These are phyloP conservation scores for Tyto alba DNA, from an alignment of 2,113 vertebrate species.

Conservation along the genomic window DNA sequence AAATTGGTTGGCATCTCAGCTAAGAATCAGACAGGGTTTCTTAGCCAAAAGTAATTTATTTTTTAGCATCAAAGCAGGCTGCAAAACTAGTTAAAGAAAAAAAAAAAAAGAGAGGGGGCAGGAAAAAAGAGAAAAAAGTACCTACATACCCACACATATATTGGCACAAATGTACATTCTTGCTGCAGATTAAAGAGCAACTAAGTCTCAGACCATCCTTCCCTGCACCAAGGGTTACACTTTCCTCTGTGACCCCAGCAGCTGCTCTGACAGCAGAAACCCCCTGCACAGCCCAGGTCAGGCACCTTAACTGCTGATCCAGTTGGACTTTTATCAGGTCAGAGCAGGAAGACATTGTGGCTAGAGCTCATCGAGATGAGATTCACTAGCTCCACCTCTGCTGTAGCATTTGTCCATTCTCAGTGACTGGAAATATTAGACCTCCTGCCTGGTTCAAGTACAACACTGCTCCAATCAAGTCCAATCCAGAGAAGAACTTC, in stretches of 20 bases:
- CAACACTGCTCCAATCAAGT: not conserved
- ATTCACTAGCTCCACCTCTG: not conserved
- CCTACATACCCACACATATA: not conserved
- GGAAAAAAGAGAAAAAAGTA: not conserved
- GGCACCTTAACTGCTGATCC: not conserved
- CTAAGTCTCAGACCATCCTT: not conserved
- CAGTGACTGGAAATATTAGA: not conserved
- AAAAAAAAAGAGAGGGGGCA: fast-evolving
- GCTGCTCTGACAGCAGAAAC: not conserved
- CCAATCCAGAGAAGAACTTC: not conserved
- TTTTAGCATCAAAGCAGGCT: not conserved
- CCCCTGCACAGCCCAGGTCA: not conserved
- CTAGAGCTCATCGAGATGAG: not conserved
- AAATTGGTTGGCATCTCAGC: not conserved
- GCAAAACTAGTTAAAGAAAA: not conserved
- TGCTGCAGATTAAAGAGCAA: not conserved
- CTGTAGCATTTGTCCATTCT: not conserved
- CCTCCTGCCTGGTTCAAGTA: not conserved
- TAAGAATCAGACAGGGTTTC: not conserved
- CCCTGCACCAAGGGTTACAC: not conserved
- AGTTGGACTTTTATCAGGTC: not conserved
- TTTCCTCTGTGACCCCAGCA: not conserved
- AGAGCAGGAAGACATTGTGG: not conserved
- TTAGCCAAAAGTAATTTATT: not conserved
- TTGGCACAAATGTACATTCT: not conserved